Base-by-base conservation (phyloP, 2,113 vertebrate genomes). In the Tauraco erythrolophus region DNA sequence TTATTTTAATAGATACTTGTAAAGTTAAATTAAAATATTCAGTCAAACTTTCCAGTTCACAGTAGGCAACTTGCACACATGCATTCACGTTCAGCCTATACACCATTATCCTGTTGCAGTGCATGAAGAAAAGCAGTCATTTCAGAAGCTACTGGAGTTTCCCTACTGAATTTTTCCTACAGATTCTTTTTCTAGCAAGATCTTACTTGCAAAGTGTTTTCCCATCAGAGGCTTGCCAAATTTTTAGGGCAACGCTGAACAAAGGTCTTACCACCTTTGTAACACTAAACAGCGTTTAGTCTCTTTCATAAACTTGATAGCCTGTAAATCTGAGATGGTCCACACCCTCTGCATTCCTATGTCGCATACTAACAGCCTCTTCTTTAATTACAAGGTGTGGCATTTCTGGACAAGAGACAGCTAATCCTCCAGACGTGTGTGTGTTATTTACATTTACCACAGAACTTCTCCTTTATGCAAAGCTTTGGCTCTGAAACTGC, bases 361-460 rank as follows among this genome's bases (percentile, higher is more conserved):
- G 94, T 96, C 83, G 1, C 72, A 95, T 95, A 96, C 96, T 96
- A 97, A 97, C 89, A 92, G 93, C 82, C 92, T 97, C 96, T 95
- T 98, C 97, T 97, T 96, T 97, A 97, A 98, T 98, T 98, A 97
- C 96, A 94, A 98, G 98, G 98, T 97, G 97, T 97, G 98, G 97
- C 90, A 91, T 92, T 96, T 97, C 97, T 95, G 97, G 96, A 94
- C 94, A 96, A 95, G 92, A 97, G 93, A 90, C 84, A 78, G 94
- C 87, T 92, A 84, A 95, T 95, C 94, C 94, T 97, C 79, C 68
- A 95, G 92, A 95, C 41, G 2, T 65, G 78, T 28, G 78, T 28
- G 37, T 80, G 84, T 95, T 96, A 95, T 96, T 97, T 97, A 94
- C 94, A 85, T 96, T 97, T 69, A 79, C 91, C 64, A 30, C 43